Percentiles rank a stretch among this genome's conserved stretches.
Conservation (phyloP, 1,140 invertebrate species). For the Drosophila elegans region DNA sequence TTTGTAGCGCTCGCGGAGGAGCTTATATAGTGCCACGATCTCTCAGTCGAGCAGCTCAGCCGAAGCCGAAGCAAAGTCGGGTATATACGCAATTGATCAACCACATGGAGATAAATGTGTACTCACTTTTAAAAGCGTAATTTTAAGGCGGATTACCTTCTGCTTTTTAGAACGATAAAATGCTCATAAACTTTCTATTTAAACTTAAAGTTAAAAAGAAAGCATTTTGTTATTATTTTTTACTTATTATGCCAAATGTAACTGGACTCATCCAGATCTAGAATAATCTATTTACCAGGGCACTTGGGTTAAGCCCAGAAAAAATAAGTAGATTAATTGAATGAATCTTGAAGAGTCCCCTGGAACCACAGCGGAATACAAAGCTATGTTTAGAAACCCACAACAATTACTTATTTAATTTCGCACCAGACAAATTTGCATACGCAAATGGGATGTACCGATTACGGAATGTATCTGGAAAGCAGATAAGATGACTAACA, state of each 20-base stretch:
- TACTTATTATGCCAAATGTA: neutral
- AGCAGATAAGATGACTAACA: neutral
- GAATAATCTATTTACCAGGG: neutral
- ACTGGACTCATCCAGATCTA: neutral
- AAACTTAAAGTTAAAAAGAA: no score
- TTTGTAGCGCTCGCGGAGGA: neutral
- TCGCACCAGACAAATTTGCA: no score
- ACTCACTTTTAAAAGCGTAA: neutral
- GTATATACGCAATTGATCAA: neutral
- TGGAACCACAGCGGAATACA: neutral
- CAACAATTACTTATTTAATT: neutral
- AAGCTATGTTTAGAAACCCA: neutral
- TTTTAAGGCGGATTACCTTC: neutral
- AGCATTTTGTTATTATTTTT: no score
- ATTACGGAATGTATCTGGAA: neutral
- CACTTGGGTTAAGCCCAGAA: neutral
- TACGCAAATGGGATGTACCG: neutral
- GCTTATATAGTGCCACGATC: slow-evolving; percentile 24
- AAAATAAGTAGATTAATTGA: neutral
- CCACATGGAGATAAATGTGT: neutral
- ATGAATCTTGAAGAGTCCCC: neutral
- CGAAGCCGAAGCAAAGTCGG: neutral
- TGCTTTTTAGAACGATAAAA: neutral
- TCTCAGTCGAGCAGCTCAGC: no score
- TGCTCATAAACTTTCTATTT: no score